Base-by-base conservation (phyloP, 2,888 invertebrate species). In the Perizoma flavofasciatum region DNA sequence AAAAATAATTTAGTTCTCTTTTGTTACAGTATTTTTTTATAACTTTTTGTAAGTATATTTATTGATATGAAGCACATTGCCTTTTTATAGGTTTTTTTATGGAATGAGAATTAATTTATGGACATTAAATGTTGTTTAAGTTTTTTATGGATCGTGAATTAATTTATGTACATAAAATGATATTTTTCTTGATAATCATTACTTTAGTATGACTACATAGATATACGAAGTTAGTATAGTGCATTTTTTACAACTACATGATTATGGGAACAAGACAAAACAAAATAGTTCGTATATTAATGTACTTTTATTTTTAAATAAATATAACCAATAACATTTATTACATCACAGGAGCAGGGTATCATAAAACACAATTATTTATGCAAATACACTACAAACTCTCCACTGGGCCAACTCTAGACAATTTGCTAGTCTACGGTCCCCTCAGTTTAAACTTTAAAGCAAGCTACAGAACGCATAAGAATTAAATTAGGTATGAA, bases 301-400 rank as follows among this genome's bases (percentile, higher is more conserved):
- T 88, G 88, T 89, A 89, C 76, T 89, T 90, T 92, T 90, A 88
- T 89, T 91, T 86, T 89, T 84, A 91, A 92, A 91, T 91, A 91
- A 92, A 91, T 91, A 92, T 91, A 91, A 92, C 91, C 90, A 89
- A 92, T 92, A 91, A 92, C 91, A 90, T 91, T 89, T 91, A 91
- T 89, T 91, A 91, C 89, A 92, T 92, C 92, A 92, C 92, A 92
- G 92, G 92, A 90, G 88, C 82, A 85, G 91, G 91, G 91, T 90
- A 90, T 85, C 83, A 85, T 89, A 88, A 86, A 89, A 91, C 89
- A 90, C 86, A 89, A 88, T 84, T 73, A 74, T 80, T 79, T 71
- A 63, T 59, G 81, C 81, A 81, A 82, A 81, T 82, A 81, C 81
- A 78, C 79, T 74, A 77, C 71, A 71, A 76, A 81, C 71, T 66